Base-by-base conservation (phyloP, 1,140 invertebrate species). In the Artemia franciscana region DNA sequence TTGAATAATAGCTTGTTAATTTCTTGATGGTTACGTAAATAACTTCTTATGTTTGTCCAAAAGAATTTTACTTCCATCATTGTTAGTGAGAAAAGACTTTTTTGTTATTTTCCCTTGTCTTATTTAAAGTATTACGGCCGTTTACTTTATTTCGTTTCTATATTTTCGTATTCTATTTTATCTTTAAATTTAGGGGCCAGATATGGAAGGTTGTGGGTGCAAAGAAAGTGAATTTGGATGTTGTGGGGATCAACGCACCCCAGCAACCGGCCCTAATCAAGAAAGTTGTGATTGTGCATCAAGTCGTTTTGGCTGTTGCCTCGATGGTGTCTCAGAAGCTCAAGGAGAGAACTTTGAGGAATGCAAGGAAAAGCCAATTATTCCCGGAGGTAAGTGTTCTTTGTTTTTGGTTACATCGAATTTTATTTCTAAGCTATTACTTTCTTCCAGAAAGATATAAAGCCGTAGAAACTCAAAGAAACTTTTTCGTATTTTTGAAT, bases 341-440 rank as follows among this genome's bases (percentile, higher is more conserved):
- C 75, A 78, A 65, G 90, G 90, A 25, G 79, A 84, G 21, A 83
- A 88, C 64, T 90, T 88, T 71, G 80, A 84, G 65, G 88, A 86
- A 51, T 94, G 91, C 70, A 75, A 78, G 51, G 79, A 82, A 64
- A 72, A 81, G 63, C 83, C 80, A 65, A 77, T 76, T 51, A 78
- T 78, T 67, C 77, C 78, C 66, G 81, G 83, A 69, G 83, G 84
- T 76, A 70, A 56, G 18, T 61, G 58, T 57, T 60, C 30, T 27
- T 23, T 5, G n/a, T n/a, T n/a, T n/a, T n/a, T n/a, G n/a, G n/a
- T n/a, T n/a, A n/a, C n/a, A n/a, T n/a, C n/a, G n/a, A n/a, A n/a
- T n/a, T n/a, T n/a, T n/a, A n/a, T n/a, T n/a, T n/a, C n/a, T n/a
- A n/a, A n/a, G n/a, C n/a, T n/a, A n/a, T n/a, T n/a, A 18, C 25